Evolutionary conservation across 35 echinoderm and acorn worm genomes (phyloP), one percentile per base, ranked within the genome.

Genomic region (Lytechinus variegatus): DNA sequence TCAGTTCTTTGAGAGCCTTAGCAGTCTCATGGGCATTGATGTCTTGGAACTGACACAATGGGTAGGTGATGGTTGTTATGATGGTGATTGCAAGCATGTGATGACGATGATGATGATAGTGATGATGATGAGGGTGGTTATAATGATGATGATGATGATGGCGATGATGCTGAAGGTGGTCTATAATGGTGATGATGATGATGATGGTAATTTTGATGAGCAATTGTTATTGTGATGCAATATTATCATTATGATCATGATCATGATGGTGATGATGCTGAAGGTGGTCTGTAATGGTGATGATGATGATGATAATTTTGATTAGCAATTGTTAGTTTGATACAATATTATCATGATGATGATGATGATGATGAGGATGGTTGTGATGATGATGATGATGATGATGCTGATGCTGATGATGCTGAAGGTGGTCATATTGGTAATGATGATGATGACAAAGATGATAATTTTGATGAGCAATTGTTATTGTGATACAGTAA

Each of bases 1-100:
- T 10, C 54, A 96, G 56, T 96, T 96, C 56, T 96, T 96, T 96
- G 95, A 66, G 9, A 57, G 14, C 29, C 54, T 96, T 27, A 53
- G 86, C 58, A 55, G 9, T 91, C 27, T 96, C 88, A 91, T 53
- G 28, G 89, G 95, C 54, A 86, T 92, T 55, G 89, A 96, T 66
- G 89, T 96, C 12, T 33, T 96, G 9, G 9, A 28, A 28, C n/a
- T 96, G 11, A 19, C 54, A 71, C 24, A 58, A 61, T 90, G 27
- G 54, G 95, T 95, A 88, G 54, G 94, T 87, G 16, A 28, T 8
- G 86, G 27, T 87, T 3, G 24, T 24, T 3, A 10, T 87, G 5
- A n/a, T 87, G 86, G 27, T 87, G 86, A 24, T 58, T 2, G 13
- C 13, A 13, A 11, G 8, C 7, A 87, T 44, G 3, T 87, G 19